Percentiles rank a stretch among this genome's conserved stretches.
phyloP scores from a whole-genome alignment of 2,888 invertebrate genomes.

The Dione vanillae region DNA sequence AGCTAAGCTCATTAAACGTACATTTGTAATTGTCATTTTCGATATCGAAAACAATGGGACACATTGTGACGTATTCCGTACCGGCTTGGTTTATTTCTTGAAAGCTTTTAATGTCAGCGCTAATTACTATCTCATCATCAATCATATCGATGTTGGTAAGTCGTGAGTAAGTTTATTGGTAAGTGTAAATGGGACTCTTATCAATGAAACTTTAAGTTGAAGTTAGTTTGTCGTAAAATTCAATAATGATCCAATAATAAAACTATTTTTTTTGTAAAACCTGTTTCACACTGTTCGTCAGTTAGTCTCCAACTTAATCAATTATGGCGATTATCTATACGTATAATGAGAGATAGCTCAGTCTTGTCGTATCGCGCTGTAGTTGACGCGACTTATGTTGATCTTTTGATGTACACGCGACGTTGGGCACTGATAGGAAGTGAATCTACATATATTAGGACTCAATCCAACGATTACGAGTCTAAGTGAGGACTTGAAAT shows the following conservation, averaged over 20 bases:
- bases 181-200: slow-evolving; percentile 28
- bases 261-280: slow-evolving; percentile 27
- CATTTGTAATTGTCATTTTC: slow-evolving; percentile 79
- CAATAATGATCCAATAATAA: slow-evolving; percentile 36
- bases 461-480: too few relatives aligned
- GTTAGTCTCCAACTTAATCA: slow-evolving; percentile 23
- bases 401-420: slow-evolving; percentile 12
- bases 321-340: slow-evolving; percentile 18
- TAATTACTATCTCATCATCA: slow-evolving; percentile 76
- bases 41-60: slow-evolving; percentile 39
- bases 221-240: slow-evolving; percentile 20
- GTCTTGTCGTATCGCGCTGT: background rate
- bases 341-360: slow-evolving; percentile 17
- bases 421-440: background rate
- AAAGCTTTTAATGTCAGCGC: slow-evolving; percentile 39
- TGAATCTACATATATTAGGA: slow-evolving; percentile 3
- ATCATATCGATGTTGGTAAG: slow-evolving; percentile 55
- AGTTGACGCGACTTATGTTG: slow-evolving; percentile 5
- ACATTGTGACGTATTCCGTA: slow-evolving; percentile 27
- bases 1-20: slow-evolving; percentile 76
- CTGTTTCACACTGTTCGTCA: slow-evolving; percentile 29
- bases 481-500: too few relatives aligned
- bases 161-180: too few relatives aligned
- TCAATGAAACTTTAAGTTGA: slow-evolving; percentile 28
- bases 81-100: slow-evolving; percentile 27